Conservation (phyloP, 2,797 vertebrate species). For the Aeoliscus strigatus region DNA sequence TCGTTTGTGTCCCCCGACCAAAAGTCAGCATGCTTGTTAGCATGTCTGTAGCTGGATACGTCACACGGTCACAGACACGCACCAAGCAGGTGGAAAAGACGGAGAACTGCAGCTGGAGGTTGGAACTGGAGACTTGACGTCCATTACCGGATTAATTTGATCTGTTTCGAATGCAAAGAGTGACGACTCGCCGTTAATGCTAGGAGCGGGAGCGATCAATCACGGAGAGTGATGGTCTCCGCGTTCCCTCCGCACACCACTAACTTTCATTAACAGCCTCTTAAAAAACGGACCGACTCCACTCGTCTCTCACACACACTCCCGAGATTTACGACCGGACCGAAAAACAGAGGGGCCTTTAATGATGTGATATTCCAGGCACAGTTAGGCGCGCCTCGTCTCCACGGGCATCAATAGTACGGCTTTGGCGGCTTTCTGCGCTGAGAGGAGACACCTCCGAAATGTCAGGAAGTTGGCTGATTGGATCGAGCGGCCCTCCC, state of each 20-base stretch:
- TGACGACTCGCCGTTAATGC: constrained; percentile 50
- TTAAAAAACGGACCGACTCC: constrained; percentile 33
- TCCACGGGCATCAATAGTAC: constrained; percentile 18
- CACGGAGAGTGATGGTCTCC: constrained; percentile 38
- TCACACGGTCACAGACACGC: too few species aligned
- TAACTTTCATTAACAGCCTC: constrained; percentile 62
- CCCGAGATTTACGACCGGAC: constrained; percentile 47
- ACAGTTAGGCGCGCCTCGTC: constrained; percentile 17
- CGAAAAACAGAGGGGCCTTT: constrained; percentile 33
- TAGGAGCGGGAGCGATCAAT: constrained; percentile 54
- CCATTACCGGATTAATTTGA: constrained; percentile 65
- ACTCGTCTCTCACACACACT: constrained; percentile 1
- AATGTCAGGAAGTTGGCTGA: constrained; percentile 37
- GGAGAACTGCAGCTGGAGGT: background rate
- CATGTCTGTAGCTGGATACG: too few species aligned
- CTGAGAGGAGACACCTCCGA: constrained; percentile 31
- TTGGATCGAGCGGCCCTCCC: constrained; percentile 19
- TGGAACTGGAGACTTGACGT: constrained; percentile 13
- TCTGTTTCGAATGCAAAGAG: constrained; percentile 34
- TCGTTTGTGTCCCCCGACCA: too few species aligned
- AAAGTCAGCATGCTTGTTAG: too few species aligned
- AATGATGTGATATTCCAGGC: constrained; percentile 46
- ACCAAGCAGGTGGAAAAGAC: constrained; percentile 2
- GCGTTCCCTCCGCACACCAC: constrained; percentile 50
- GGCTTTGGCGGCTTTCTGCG: constrained; percentile 14